These are phyloP conservation scores for Scolopax mira DNA, from an alignment of 2,113 vertebrate genomes.

Conservation along the genomic window DNA sequence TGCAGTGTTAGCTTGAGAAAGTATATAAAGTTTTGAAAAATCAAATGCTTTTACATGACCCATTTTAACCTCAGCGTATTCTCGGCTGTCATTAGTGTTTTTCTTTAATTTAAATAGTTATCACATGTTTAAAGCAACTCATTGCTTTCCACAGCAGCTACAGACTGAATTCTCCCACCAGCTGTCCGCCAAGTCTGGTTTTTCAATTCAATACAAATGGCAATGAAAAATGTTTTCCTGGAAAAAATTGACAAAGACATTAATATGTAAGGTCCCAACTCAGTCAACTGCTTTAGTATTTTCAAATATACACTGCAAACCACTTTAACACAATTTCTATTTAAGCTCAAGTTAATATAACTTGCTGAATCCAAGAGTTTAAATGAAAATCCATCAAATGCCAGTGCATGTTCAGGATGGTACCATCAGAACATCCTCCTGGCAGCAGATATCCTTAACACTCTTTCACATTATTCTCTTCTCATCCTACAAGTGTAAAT, in stretches of 20 bases:
- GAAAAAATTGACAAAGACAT: neutral
- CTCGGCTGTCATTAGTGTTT: constrained; percentile 41
- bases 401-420: neutral
- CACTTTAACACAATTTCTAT: neutral
- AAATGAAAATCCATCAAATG: neutral
- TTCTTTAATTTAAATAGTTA: constrained; percentile 47
- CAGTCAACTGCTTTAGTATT: neutral
- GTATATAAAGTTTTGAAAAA: neutral
- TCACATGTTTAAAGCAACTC: constrained; percentile 31
- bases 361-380: neutral
- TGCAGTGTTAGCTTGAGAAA: neutral
- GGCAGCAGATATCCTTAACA: neutral
- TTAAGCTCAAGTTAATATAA: neutral
- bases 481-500: neutral
- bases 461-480: neutral
- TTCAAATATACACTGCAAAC: neutral
- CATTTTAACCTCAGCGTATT: constrained; percentile 17
- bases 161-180: constrained; percentile 43
- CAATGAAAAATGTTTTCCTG: constrained; percentile 19
- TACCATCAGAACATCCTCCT: neutral
- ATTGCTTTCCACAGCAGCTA: neutral
- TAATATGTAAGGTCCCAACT: neutral
- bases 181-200: neutral
- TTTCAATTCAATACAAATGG: neutral
- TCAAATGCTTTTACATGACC: constrained; percentile 5